These are phyloP conservation scores for Lepidocyrtoides sp. DNA, from an alignment of 2,888 invertebrate genomes.

Conservation along the genomic window DNA sequence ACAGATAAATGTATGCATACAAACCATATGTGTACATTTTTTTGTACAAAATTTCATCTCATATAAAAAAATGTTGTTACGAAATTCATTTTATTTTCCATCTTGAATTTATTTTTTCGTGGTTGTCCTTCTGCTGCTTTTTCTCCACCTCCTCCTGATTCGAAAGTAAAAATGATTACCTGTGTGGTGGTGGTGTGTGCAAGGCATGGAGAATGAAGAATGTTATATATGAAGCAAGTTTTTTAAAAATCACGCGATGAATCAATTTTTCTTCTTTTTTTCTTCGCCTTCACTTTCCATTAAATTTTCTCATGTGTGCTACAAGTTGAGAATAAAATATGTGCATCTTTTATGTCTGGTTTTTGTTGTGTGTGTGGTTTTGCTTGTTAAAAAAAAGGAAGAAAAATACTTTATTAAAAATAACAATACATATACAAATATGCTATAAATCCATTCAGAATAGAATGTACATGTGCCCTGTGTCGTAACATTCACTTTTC, in stretches of 20 bases:
- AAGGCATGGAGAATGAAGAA: not conserved
- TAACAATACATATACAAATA: not conserved
- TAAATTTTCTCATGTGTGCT: not conserved
- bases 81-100: conserved; percentile 34
- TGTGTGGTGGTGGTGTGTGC: too few species aligned
- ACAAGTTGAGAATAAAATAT: too few species aligned
- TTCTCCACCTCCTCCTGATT: conserved; percentile 34
- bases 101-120: conserved; percentile 40
- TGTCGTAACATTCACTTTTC: not conserved
- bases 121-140: conserved; percentile 36
- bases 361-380: conserved; percentile 48
- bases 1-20: too few species aligned
- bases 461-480: not conserved
- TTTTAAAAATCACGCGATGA: conserved; percentile 74
- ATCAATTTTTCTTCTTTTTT: conserved; percentile 44
- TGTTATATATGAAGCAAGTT: conserved; percentile 32
- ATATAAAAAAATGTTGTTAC: not conserved
- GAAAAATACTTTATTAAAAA: not conserved
- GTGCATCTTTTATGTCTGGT: not conserved
- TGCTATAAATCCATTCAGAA: not conserved
- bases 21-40: too few species aligned
- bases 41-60: not conserved
- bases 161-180: conserved; percentile 22
- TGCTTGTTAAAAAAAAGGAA: conserved; percentile 46
- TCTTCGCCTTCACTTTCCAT: not conserved